Evolutionary conservation across 2,797 vertebrate species (phyloP).

Genomic region (Epinephelus malabaricus): DNA sequence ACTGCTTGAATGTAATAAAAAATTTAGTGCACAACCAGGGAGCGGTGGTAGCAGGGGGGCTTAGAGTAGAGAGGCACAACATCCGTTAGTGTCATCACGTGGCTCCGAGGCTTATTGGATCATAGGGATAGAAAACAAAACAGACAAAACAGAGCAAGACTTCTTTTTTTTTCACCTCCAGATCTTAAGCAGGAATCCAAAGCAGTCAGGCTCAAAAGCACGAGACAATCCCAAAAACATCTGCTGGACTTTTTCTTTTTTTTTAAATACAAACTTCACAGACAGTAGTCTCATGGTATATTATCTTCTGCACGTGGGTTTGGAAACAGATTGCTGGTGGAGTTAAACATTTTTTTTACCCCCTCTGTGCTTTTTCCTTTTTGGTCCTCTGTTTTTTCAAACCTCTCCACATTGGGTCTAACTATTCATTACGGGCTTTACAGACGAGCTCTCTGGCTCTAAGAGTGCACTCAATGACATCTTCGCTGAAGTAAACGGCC

Average conservation of each 20-base stretch:
- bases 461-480: conserved; percentile 69
- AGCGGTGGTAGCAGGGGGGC: neutral
- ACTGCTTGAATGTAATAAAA: conserved; percentile 74
- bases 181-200: conserved; percentile 52
- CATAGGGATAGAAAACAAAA: conserved; percentile 53
- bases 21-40: conserved; percentile 64
- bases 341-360: conserved; percentile 35
- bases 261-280: conserved; percentile 45
- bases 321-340: conserved; percentile 46
- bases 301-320: conserved; percentile 61
- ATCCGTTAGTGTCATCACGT: conserved; percentile 70
- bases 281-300: conserved; percentile 57
- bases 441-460: conserved; percentile 54
- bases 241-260: conserved; percentile 34
- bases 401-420: conserved; percentile 61
- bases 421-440: conserved; percentile 75
- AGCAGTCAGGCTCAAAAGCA: conserved; percentile 49
- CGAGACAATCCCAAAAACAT: conserved; percentile 57
- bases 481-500: conserved; percentile 59
- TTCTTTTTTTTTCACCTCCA: conserved; percentile 25
- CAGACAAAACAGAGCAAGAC: conserved; percentile 23
- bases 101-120: conserved; percentile 66
- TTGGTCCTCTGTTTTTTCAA: conserved; percentile 54
- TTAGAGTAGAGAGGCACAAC: conserved; percentile 38
- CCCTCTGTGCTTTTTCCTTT: conserved; percentile 54